phyloP scores from a whole-genome alignment of 2,888 invertebrate genomes.

The Teleiodes luculella region DNA sequence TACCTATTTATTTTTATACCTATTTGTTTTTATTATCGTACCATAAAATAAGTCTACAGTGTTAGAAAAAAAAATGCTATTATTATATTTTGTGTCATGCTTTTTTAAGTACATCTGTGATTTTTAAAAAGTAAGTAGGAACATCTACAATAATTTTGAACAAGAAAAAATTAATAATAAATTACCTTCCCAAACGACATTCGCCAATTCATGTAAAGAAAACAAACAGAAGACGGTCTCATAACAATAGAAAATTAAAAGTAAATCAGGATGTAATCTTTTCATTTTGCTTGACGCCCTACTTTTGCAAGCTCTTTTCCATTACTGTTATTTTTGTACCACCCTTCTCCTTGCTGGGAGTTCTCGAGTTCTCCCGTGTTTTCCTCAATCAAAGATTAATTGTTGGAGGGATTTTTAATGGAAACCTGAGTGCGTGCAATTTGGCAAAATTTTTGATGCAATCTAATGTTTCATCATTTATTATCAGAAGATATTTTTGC shows the following conservation, averaged over 20 bases:
- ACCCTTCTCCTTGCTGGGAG: not conserved
- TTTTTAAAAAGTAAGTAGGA: too few relatives aligned
- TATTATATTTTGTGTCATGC: too few relatives aligned
- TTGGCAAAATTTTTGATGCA: not conserved
- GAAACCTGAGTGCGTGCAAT: conserved; percentile 2
- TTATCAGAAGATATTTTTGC: not conserved
- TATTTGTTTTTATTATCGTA: too few relatives aligned
- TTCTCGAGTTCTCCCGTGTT: not conserved
- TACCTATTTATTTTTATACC: too few relatives aligned
- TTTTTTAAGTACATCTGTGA: too few relatives aligned
- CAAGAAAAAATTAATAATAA: too few relatives aligned
- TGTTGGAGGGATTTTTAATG: conserved; percentile 14
- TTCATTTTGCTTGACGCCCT: not conserved
- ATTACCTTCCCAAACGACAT: too few relatives aligned
- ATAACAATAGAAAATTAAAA: conserved; percentile 1
- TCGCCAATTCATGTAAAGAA: too few relatives aligned
- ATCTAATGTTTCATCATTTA: not conserved
- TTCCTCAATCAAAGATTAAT: conserved; percentile 14
- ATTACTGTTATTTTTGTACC: not conserved
- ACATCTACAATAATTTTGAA: too few relatives aligned
- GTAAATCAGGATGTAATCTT: not conserved
- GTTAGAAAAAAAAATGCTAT: too few relatives aligned
- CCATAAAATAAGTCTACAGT: too few relatives aligned
- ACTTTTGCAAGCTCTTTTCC: not conserved
- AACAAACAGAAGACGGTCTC: not conserved